Percentiles rank a stretch among this genome's conserved stretches.
These are phyloP conservation scores for Propithecus perrieri DNA, from an alignment of 2,797 vertebrate species.

Conservation along the genomic window DNA sequence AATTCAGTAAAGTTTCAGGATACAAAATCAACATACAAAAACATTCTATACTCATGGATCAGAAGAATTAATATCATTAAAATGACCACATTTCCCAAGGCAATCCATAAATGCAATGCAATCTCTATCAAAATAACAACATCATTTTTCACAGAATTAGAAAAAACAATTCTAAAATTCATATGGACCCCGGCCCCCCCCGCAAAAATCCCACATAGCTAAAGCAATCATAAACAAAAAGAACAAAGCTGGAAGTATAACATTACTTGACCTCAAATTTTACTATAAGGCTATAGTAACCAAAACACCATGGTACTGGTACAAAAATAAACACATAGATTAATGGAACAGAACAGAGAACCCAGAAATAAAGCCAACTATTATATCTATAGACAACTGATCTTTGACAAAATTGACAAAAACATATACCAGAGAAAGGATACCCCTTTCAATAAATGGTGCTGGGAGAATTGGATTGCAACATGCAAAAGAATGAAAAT, in stretches of 20 bases:
- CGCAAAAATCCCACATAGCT: background rate
- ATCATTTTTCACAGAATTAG: no score
- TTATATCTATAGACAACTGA: background rate
- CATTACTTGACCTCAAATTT: background rate
- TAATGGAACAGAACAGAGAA: background rate
- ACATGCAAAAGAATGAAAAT: background rate
- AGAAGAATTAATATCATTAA: background rate
- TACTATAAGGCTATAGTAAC: background rate
- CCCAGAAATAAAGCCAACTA: background rate
- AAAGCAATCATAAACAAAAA: background rate
- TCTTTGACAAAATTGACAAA: background rate
- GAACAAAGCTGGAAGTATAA: background rate
- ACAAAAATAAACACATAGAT: background rate
- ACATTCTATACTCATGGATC: background rate
- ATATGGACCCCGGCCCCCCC: no score
- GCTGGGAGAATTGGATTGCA: background rate
- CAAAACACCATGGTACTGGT: background rate
- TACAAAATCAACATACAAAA: no score
- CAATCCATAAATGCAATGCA: background rate
- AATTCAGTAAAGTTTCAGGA: background rate
- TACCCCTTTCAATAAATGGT: background rate
- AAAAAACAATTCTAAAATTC: no score
- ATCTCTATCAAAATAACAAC: background rate
- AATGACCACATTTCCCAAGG: background rate
- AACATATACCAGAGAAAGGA: background rate